These are phyloP conservation scores for Cryptoblepharus egeriae DNA, from an alignment of 2,797 vertebrate genomes.

Conservation along the genomic window DNA sequence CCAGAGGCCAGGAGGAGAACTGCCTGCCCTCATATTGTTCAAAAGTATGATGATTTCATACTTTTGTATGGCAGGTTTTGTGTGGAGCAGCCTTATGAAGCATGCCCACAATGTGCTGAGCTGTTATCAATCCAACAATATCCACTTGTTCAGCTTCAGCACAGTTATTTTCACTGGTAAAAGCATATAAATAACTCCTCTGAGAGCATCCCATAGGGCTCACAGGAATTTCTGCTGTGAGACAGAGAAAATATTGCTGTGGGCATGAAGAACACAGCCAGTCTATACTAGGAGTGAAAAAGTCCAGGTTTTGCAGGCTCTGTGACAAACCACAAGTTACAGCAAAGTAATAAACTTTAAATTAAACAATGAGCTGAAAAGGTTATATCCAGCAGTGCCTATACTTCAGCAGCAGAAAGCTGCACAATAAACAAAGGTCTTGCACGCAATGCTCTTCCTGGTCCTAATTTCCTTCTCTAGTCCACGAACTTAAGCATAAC, in stretches of 20 bases:
- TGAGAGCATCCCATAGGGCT: constrained; percentile 15
- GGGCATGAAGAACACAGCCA: constrained; percentile 11
- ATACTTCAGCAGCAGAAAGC: neutral
- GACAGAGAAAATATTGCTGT: constrained; percentile 20
- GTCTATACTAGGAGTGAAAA: constrained; percentile 13
- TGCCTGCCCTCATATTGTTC: neutral
- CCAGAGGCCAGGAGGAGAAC: neutral
- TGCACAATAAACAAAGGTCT: neutral
- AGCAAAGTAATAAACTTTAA: constrained; percentile 23
- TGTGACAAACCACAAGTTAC: neutral
- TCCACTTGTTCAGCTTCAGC: constrained; percentile 6
- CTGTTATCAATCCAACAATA: neutral
- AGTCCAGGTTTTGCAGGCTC: constrained; percentile 11
- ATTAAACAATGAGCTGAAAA: constrained; percentile 13
- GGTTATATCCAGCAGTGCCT: neutral
- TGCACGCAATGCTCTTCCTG: neutral
- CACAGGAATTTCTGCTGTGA: constrained; percentile 9
- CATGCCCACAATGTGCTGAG: constrained; percentile 1
- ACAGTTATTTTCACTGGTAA: constrained; percentile 10
- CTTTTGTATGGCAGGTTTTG: neutral
- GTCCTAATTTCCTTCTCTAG: neutral
- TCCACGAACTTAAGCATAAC: neutral
- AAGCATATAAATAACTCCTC: constrained; percentile 13
- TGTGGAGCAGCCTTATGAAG: neutral
- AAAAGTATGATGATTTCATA: neutral